Percentiles rank a stretch among this genome's conserved stretches.
Conservation (phyloP, 2,888 invertebrate genomes). For the Xestoiulus laeticollis region DNA sequence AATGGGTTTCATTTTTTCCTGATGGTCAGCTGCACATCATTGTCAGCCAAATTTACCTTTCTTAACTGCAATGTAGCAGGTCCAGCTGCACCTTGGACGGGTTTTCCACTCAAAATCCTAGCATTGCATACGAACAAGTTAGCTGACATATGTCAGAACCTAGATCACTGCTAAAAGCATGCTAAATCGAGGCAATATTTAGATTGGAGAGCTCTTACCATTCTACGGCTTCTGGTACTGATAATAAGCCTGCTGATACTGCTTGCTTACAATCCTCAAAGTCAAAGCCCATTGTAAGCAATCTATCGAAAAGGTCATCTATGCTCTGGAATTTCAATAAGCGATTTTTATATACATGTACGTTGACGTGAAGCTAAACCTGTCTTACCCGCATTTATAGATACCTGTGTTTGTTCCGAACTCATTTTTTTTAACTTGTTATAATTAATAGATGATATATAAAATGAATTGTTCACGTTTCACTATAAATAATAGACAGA, state of each 20-base stretch:
- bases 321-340: neutral
- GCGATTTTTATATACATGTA: neutral
- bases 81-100: neutral
- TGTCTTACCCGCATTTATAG: neutral
- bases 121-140: neutral
- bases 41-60: neutral
- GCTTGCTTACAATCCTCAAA: neutral
- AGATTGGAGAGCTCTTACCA: neutral
- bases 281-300: neutral
- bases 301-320: neutral
- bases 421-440: neutral
- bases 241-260: neutral
- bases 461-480: neutral
- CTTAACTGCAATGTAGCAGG: neutral
- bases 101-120: slow-evolving; percentile 39
- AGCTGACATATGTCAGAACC: neutral
- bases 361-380: neutral
- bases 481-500: no score
- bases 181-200: neutral
- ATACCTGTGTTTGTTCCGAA: neutral
- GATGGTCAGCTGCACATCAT: neutral
- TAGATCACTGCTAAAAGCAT: neutral
- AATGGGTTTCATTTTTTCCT: neutral
- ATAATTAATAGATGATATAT: neutral
- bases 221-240: slow-evolving; percentile 15